Conservation (phyloP, 2,888 invertebrate species). For the Morpho helenor region DNA sequence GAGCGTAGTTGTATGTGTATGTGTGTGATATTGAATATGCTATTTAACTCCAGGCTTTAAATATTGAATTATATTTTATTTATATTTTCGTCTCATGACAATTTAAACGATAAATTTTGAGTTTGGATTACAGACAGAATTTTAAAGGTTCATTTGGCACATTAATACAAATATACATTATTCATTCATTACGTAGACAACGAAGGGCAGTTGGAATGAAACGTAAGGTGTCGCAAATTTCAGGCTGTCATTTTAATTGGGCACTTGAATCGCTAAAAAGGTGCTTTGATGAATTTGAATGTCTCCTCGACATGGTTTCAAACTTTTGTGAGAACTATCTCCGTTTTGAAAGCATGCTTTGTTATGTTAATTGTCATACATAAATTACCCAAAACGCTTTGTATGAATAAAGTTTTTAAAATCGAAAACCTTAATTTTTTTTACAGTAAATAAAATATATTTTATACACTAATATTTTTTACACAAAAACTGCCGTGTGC, state of each 20-base stretch:
- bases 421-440: not conserved
- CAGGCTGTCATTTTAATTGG: constrained; percentile 11
- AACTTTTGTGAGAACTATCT: constrained; percentile 3
- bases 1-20: too few relatives aligned
- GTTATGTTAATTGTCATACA: constrained; percentile 1
- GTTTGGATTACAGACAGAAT: too few relatives aligned
- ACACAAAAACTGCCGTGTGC: too few relatives aligned
- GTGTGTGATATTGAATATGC: too few relatives aligned
- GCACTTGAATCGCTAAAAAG: constrained; percentile 9
- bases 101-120: too few relatives aligned
- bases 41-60: too few relatives aligned
- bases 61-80: too few relatives aligned
- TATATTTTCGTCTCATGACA: too few relatives aligned
- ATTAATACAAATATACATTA: too few relatives aligned
- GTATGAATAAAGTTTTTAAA: constrained; percentile 1
- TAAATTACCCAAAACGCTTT: not conserved
- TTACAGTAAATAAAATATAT: too few relatives aligned
- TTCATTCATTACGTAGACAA: not conserved
- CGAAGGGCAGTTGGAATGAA: not conserved
- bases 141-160: too few relatives aligned
- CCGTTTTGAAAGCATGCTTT: constrained; percentile 1
- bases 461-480: too few relatives aligned
- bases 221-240: constrained; percentile 5
- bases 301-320: constrained; percentile 7
- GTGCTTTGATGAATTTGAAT: constrained; percentile 10